Evolutionary conservation across 2,797 vertebrate species (phyloP), one percentile per base, ranked within the genome.

Genomic region (Siniperca undulata): DNA sequence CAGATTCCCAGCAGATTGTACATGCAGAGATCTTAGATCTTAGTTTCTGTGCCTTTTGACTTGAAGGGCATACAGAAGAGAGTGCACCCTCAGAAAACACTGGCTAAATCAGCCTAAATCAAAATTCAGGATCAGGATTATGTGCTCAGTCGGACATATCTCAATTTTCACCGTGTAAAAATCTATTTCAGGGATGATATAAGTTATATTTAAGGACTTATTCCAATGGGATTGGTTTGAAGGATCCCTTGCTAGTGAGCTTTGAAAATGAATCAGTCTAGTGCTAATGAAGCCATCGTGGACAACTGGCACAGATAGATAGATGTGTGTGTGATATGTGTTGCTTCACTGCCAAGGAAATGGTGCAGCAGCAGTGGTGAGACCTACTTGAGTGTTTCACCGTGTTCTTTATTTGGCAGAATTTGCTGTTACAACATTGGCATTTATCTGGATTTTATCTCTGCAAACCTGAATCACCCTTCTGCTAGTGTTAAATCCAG

Each of bases 1-100:
- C 94, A 95, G 93, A 93, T 94, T 95, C 93, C 94, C 91, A 96
- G 93, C 93, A 96, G 95, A 95, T 89, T 87, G 82, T 86, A 82
- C 89, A 94, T 55, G 92, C 89, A 89, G 87, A 93, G 88, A 92
- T 93, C 89, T 91, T 86, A 92, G 88, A 80, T 89, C 84, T 89
- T 84, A 77, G 84, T 86, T 93, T 91, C 89, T 91, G 70, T 81
- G 82, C 79, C 64, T 90, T 92, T 90, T 90, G 85, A 90, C 91
- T 88, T 90, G 87, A 83, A 90, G 84, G 64, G 69, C 80, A 80
- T 69, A 76, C 74, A 85, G 79, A 88, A 81, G 75, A 52, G 78
- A 81, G 71, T 3, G 56, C 65, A 48, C 62, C 80, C 85, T 87
- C 83, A 80, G 74, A 89, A 88, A 88, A 89, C 73, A 85, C 77